These are phyloP conservation scores for Vimba vimba DNA, from an alignment of 2,113 vertebrate species.

Conservation along the genomic window DNA sequence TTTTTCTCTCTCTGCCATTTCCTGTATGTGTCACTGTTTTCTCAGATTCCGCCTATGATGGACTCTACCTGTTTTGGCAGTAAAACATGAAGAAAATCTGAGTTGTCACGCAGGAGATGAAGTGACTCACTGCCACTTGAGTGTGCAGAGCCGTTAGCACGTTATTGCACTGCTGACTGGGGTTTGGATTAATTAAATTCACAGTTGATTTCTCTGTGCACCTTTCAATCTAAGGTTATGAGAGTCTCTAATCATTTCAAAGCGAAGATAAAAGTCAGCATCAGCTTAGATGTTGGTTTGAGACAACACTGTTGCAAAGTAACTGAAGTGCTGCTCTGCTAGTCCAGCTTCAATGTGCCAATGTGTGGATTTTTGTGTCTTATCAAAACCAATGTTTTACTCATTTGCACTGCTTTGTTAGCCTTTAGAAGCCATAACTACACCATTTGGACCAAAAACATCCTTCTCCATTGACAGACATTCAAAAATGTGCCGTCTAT, in stretches of 20 bases:
- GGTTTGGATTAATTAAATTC: conserved; percentile 32
- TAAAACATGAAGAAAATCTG: conserved; percentile 9
- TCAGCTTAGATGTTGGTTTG: background rate
- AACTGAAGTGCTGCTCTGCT: background rate
- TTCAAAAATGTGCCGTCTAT: no score
- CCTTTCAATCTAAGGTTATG: conserved; percentile 34
- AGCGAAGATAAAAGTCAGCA: conserved; percentile 6
- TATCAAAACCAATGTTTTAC: background rate
- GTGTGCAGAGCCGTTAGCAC: conserved; percentile 3
- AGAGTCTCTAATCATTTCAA: conserved; percentile 25
- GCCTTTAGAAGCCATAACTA: background rate
- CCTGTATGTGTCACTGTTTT: conserved; percentile 5
- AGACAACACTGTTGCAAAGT: background rate
- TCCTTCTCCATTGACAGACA: background rate
- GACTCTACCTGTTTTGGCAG: background rate
- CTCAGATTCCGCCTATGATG: conserved; percentile 16
- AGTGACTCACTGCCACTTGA: conserved; percentile 30
- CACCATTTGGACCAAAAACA: background rate
- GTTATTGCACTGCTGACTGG: conserved; percentile 26
- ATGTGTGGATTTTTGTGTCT: background rate
- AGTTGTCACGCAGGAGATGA: conserved; percentile 26
- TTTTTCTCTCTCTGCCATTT: background rate
- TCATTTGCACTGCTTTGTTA: background rate
- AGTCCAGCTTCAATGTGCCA: background rate
- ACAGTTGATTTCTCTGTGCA: conserved; percentile 16